phyloP scores from a whole-genome alignment of 2,888 invertebrate genomes.

The Patella ulyssiponensis region DNA sequence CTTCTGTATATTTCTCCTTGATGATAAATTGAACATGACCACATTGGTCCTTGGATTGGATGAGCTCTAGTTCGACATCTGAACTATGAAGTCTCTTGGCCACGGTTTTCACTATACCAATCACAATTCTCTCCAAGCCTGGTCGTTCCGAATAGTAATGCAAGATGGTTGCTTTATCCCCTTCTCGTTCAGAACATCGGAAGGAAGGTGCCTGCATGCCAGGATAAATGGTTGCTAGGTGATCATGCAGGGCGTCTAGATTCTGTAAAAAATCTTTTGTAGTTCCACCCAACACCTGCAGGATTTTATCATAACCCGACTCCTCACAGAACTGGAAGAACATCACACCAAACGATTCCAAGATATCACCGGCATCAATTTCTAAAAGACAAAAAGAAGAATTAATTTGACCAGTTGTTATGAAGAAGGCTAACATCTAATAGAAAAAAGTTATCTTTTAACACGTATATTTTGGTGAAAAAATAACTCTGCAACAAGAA shows the following conservation, averaged over 20 bases:
- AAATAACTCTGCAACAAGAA: no score
- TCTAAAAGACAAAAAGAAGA: conserved; percentile 38
- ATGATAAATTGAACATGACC: conserved; percentile 80
- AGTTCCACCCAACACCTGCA: conserved; percentile 94
- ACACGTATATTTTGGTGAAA: no score
- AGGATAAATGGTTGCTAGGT: conserved; percentile 86
- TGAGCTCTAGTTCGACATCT: conserved; percentile 82
- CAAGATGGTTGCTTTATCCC: conserved; percentile 75
- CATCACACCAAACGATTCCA: conserved; percentile 67
- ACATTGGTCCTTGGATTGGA: conserved; percentile 89
- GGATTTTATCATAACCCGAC: conserved; percentile 93
- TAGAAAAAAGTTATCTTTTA: no score
- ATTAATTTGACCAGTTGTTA: neutral
- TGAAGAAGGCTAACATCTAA: no score
- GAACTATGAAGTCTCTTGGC: conserved; percentile 90
- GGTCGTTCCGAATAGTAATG: conserved; percentile 98
- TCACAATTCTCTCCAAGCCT: conserved; percentile 95
- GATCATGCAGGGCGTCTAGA: conserved; percentile 95
- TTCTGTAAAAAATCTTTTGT: conserved; percentile 96
- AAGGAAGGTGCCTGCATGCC: conserved; percentile 87
- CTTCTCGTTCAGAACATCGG: conserved; percentile 78
- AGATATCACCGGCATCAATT: conserved; percentile 54
- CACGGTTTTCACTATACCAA: conserved; percentile 98
- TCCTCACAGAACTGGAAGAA: conserved; percentile 68
- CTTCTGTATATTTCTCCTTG: conserved; percentile 44